A percentile compares a stretch with the other conserved stretches of the same genome.
These are phyloP conservation scores for Trogon melanurus DNA, from an alignment of 2,113 vertebrate species.

Conservation along the genomic window DNA sequence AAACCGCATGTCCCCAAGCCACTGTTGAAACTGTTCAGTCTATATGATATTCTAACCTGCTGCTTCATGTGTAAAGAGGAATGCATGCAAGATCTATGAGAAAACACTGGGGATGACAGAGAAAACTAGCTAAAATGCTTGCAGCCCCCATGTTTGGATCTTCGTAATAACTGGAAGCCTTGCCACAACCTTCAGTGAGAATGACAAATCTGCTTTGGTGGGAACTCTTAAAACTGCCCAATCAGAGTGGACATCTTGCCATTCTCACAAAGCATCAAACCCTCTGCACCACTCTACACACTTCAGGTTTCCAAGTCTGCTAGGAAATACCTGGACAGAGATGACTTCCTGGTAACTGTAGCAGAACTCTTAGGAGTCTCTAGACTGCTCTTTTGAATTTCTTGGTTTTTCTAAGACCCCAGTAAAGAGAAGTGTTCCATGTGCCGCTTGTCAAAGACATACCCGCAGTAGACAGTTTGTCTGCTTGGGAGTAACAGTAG, in stretches of 20 bases:
- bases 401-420: not conserved
- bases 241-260: fast-evolving
- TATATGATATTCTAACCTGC: not conserved
- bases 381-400: not conserved
- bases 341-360: not conserved
- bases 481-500: not conserved
- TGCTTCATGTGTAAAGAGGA: not conserved
- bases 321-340: not conserved
- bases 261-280: not conserved
- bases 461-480: not conserved
- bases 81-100: not conserved
- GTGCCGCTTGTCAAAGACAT: not conserved
- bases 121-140: not conserved
- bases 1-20: not conserved
- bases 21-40: not conserved
- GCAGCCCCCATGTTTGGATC: not conserved
- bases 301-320: not conserved
- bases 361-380: not conserved
- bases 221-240: not conserved
- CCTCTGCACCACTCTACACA: not conserved
- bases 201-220: not conserved
- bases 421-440: not conserved
- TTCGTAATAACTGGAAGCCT: not conserved
- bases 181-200: not conserved
- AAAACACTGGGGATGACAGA: not conserved